Base-by-base conservation (phyloP, 1,140 invertebrate genomes). In the Leptinotarsa undecemlineata region DNA sequence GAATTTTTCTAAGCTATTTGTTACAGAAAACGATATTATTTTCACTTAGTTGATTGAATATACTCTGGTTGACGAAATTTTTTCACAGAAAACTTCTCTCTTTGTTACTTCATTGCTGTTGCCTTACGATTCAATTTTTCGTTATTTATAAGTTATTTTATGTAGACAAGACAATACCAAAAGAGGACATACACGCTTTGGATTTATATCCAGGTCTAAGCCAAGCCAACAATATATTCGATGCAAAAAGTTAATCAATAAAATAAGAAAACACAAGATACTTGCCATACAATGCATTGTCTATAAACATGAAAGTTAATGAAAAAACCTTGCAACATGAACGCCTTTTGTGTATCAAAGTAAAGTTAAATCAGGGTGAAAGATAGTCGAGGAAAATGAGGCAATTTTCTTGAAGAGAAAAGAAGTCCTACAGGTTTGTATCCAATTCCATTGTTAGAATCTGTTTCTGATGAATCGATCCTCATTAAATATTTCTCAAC, bases 321-420 rank as follows among this genome's bases (percentile, higher is more conserved):
- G n/a, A 57, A 57, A 57, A 57, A 42, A 42, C 2, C 8, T 42
- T 11, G 8, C 8, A 42, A 42, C 33, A 42, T 42, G 33, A 42
- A 42, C 33, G 33, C 33, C 33, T 71, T 71, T 60, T 71, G 20
- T 71, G 33, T 60, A 71, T 57, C 48, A 23, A 61, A 61, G 48
- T 61, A 71, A 21, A 23, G 67, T 51, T 51, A 42, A 2, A 42
- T 42, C 8, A 11, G 33, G 8, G 8, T 42, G 33, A 11, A 42
- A 42, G 33, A 42, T 42, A 42, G 33, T 42, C 33, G 8, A 42
- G 33, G 33, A 42, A 42, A 42, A 42, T 42, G 2, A 11, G 33
- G 8, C 2, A 11, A 33, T 33, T 33, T 33, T 33, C 33, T 33
- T 33, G 33, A 8, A 8, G 8, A 33, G 11, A 11, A 11, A 33